Conservation (phyloP, 1,140 invertebrate genomes). For the Charaxes varanes region DNA sequence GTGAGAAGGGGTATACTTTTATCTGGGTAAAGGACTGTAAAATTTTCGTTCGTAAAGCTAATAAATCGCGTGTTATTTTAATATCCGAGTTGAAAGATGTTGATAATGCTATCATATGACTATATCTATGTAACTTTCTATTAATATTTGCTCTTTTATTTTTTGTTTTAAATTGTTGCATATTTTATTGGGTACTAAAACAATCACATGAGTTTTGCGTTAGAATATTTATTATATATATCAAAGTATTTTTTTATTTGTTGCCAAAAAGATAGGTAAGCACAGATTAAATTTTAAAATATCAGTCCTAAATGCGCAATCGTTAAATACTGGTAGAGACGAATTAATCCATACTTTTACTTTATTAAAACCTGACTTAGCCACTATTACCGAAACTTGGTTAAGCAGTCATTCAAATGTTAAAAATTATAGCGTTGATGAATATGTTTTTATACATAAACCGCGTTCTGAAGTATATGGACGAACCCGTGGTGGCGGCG, state of each 20-base stretch:
- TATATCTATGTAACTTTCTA: background rate
- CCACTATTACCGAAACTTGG: conserved; percentile 5
- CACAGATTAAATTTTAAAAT: conserved; percentile 6
- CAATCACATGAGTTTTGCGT: background rate
- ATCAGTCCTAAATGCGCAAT: conserved; percentile 4
- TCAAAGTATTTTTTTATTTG: background rate
- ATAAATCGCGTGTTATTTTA: background rate
- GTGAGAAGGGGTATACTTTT: conserved; percentile 2
- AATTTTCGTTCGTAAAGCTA: conserved; percentile 3
- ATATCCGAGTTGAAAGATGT: conserved; percentile 1
- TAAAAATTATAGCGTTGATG: background rate
- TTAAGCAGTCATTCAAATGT: background rate
- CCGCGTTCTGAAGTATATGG: background rate
- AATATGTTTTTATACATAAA: background rate
- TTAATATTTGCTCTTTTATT: background rate
- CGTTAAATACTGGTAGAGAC: conserved; percentile 1
- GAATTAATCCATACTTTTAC: conserved; percentile 1
- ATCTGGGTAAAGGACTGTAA: conserved; percentile 8
- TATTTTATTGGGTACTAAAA: background rate
- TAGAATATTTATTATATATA: background rate
- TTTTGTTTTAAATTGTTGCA: background rate
- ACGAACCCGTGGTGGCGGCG: background rate
- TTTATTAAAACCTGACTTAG: background rate
- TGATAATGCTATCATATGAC: conserved; percentile 1
- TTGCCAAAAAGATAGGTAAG: background rate